phyloP scores from a whole-genome alignment of 2,797 vertebrate genomes.

The Falco berigora region DNA sequence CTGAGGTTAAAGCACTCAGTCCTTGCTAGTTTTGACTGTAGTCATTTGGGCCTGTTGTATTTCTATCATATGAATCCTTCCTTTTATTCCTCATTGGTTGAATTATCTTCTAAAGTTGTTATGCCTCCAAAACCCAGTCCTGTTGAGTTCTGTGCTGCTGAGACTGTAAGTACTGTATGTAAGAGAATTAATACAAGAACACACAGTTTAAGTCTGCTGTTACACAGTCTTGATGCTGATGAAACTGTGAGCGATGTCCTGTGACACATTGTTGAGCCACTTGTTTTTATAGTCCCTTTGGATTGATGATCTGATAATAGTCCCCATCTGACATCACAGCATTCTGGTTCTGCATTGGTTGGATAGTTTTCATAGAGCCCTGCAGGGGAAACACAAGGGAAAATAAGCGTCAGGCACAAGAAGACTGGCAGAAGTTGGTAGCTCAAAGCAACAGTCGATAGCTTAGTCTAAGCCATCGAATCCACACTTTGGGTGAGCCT shows the following conservation, averaged over 20 bases:
- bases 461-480: neutral
- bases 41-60: conserved; percentile 50
- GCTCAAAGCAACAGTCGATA: neutral
- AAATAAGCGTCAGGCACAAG: neutral
- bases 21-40: conserved; percentile 60
- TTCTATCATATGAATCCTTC: conserved; percentile 47
- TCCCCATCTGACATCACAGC: conserved; percentile 96
- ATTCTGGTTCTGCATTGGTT: conserved; percentile 89
- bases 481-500: neutral
- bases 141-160: conserved; percentile 89
- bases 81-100: conserved; percentile 87
- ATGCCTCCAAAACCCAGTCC: conserved; percentile 85
- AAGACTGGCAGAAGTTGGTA: neutral
- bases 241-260: conserved; percentile 89
- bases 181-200: conserved; percentile 94
- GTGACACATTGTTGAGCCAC: conserved; percentile 85
- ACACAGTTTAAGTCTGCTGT: conserved; percentile 95
- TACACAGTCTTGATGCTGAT: conserved; percentile 92
- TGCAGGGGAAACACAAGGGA: conserved; percentile 62
- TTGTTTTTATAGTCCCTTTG: conserved; percentile 83
- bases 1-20: conserved; percentile 59
- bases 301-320: conserved; percentile 81
- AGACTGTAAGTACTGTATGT: conserved; percentile 95
- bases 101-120: conserved; percentile 86
- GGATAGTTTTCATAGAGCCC: conserved; percentile 92